These are phyloP conservation scores for Chelonia mydas DNA, from an alignment of 2,797 vertebrate species.

Conservation along the genomic window DNA sequence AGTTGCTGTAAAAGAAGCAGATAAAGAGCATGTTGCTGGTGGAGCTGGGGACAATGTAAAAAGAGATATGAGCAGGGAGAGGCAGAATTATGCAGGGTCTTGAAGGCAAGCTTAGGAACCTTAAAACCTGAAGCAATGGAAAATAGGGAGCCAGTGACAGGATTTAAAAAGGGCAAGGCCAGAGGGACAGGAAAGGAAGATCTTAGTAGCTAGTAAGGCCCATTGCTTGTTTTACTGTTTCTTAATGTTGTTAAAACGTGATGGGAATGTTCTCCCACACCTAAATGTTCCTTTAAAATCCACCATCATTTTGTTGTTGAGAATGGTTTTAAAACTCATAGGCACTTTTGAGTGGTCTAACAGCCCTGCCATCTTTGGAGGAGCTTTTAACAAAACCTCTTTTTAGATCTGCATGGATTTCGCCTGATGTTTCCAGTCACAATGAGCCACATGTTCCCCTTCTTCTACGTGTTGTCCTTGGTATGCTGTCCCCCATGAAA, in stretches of 20 bases:
- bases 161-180: not conserved
- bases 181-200: not conserved
- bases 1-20: not conserved
- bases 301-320: not conserved
- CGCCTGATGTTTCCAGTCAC: not conserved
- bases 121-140: not conserved
- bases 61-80: fast-evolving
- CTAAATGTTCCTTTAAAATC: not conserved
- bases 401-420: not conserved
- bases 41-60: not conserved
- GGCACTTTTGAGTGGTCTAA: not conserved
- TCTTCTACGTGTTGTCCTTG: not conserved
- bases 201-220: not conserved
- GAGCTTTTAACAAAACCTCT: not conserved
- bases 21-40: not conserved
- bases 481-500: not conserved
- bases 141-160: not conserved
- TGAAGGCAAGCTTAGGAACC: fast-evolving
- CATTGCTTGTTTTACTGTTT: not conserved
- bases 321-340: not conserved
- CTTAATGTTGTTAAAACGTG: not conserved
- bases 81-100: not conserved
- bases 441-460: not conserved
- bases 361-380: not conserved
- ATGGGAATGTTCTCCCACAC: not conserved